Evolutionary conservation across 2,113 vertebrate genomes (phyloP), one percentile per base, ranked within the genome.

Genomic region (Conger conger): DNA sequence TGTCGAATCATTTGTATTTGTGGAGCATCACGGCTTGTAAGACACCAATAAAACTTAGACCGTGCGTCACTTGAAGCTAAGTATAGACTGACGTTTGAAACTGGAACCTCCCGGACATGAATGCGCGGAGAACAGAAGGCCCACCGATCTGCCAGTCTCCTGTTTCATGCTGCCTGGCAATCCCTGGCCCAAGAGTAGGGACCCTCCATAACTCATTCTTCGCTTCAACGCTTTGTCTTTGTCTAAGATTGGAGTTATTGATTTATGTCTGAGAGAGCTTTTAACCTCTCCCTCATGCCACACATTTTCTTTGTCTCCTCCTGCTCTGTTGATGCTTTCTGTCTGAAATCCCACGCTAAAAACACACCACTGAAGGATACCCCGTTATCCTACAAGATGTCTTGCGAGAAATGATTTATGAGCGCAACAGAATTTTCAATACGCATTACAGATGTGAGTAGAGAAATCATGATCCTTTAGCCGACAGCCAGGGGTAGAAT

Each of bases 391-490:
- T 13, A 82, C 85, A 53, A 33, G 33, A 86, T 86, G 80, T 80
- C 36, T 63, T 82, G 82, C 80, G 9, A 68, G 68, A 84, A 73
- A 37, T 88, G 86, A 90, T 88, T 38, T 83, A 87, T 86, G 85
- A 82, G 84, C 40, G n/a, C 87, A 80, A 50, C 27, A 77, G 33
- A 80, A 77, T 76, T 37, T 86, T 89, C 87, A 80, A 80, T 86
- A 86, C 84, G 85, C 54, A 90, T 92, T 87, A 85, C 88, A 89
- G 60, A 86, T 84, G 82, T 89, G 87, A 91, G 84, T 84, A 83
- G 38, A 60, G 79, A 86, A 87, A 83, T 91, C 80, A 87, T 88
- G 30, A 91, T 92, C 90, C 86, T 91, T 92, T 91, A 89, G 82
- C 82, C 76, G 86, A 86, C 86, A 85, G 81, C 27, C 76, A 68